A percentile compares a stretch with the other conserved stretches of the same genome.
Conservation (phyloP, 1,140 invertebrate species). For the Sesamia nonagrioides region DNA sequence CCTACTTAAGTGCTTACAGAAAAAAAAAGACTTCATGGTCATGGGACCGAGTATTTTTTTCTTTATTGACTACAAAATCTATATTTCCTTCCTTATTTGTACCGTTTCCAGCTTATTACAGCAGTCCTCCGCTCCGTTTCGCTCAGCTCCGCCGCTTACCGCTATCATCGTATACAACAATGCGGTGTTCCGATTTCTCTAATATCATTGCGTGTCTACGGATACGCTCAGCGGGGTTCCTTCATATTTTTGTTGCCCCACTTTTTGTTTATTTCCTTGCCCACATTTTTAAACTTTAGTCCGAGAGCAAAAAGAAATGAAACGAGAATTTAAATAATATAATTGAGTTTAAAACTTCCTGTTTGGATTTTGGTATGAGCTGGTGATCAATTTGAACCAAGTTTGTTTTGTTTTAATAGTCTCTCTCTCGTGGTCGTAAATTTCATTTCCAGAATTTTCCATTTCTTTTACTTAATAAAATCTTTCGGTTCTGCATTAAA, state of each 20-base stretch:
- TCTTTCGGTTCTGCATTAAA: too few relatives aligned
- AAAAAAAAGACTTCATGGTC: neutral
- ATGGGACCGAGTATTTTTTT: neutral
- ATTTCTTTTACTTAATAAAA: neutral
- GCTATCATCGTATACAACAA: slow-evolving; percentile 43
- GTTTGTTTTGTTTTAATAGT: slow-evolving; percentile 1
- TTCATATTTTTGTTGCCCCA: slow-evolving; percentile 48
- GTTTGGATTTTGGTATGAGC: slow-evolving; percentile 14
- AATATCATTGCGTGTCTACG: slow-evolving; percentile 50
- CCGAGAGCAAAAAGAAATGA: slow-evolving; percentile 36
- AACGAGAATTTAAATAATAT: slow-evolving; percentile 48
- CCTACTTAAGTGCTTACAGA: too few relatives aligned
- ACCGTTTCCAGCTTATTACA: neutral
- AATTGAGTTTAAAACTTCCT: slow-evolving; percentile 44
- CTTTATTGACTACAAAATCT: neutral
- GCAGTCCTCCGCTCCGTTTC: slow-evolving; percentile 17
- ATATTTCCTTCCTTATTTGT: slow-evolving; percentile 7
- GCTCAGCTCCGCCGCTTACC: slow-evolving; percentile 20
- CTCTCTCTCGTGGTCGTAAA: neutral
- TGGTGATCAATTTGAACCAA: neutral
- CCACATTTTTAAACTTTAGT: slow-evolving; percentile 38
- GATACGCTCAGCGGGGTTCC: slow-evolving; percentile 40
- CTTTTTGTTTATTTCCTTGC: slow-evolving; percentile 50
- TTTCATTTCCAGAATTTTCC: neutral
- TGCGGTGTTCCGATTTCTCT: slow-evolving; percentile 47